Conservation (phyloP, 1,140 invertebrate species). For the Mizuhopecten yessoensis region DNA sequence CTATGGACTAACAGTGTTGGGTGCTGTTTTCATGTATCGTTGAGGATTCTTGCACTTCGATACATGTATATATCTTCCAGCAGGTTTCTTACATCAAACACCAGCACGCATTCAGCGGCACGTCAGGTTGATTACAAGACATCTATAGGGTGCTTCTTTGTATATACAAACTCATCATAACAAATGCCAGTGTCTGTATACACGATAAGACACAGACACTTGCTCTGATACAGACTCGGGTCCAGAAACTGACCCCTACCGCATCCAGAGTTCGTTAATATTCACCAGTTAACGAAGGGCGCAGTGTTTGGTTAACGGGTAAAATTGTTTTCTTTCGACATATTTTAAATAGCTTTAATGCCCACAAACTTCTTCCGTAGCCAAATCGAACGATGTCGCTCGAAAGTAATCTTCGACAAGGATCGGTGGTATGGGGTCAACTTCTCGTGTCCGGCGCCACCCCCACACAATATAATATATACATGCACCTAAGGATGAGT, state of each 20-base stretch:
- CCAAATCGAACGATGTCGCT: neutral
- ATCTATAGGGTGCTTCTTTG: neutral
- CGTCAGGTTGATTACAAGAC: neutral
- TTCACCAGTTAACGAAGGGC: neutral
- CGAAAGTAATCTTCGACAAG: neutral
- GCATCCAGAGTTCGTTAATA: neutral
- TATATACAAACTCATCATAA: neutral
- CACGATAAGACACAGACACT: neutral
- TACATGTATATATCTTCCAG: neutral
- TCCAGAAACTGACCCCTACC: neutral
- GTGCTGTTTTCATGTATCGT: too few relatives aligned
- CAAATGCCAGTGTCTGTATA: conserved; percentile 11
- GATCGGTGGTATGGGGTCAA: neutral
- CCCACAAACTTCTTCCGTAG: neutral
- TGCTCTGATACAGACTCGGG: neutral
- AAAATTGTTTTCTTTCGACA: neutral
- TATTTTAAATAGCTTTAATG: neutral
- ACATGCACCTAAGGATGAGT: too few relatives aligned
- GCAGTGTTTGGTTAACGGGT: neutral
- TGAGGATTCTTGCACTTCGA: neutral
- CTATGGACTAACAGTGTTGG: too few relatives aligned
- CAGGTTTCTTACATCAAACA: neutral
- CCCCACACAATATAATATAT: too few relatives aligned
- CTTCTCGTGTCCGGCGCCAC: neutral
- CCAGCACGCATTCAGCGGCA: neutral